Evolutionary conservation across 2,888 invertebrate genomes (phyloP).

Genomic region (Hylaea fasciaria): DNA sequence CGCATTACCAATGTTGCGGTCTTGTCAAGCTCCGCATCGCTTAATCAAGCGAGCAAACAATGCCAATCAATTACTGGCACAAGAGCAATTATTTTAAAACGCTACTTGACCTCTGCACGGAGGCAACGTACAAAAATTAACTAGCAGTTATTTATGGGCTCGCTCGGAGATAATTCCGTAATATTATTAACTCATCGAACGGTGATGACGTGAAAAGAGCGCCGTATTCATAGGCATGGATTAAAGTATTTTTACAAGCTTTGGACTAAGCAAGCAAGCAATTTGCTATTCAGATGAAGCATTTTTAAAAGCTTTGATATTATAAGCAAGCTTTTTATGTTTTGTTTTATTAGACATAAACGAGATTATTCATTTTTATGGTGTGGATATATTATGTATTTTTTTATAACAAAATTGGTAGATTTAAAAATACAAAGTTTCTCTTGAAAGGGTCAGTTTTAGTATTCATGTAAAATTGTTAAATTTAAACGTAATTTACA

Average conservation of each 20-base stretch:
- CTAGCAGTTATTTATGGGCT: slow-evolving; percentile 69
- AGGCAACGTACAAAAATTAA: slow-evolving; percentile 69
- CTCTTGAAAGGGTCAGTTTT: no score
- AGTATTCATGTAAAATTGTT: no score
- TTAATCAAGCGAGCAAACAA: slow-evolving; percentile 47
- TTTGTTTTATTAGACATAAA: no score
- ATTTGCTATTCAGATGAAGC: not conserved
- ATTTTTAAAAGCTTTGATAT: no score
- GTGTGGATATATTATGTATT: no score
- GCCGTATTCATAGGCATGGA: slow-evolving; percentile 48
- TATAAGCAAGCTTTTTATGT: no score
- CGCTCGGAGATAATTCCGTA: slow-evolving; percentile 66
- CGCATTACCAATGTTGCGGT: slow-evolving; percentile 39
- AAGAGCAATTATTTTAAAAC: slow-evolving; percentile 68
- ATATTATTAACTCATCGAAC: slow-evolving; percentile 71
- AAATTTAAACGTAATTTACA: no score
- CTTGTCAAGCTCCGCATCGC: slow-evolving; percentile 46
- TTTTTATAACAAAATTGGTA: no score
- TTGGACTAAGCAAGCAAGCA: not conserved
- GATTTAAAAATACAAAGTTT: no score
- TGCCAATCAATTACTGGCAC: slow-evolving; percentile 68
- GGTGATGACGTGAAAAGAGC: slow-evolving; percentile 52
- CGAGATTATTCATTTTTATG: no score
- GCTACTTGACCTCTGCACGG: slow-evolving; percentile 68
- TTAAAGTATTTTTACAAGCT: not conserved